Conservation (phyloP, 23 tunicate species). For the Styela plicata region DNA sequence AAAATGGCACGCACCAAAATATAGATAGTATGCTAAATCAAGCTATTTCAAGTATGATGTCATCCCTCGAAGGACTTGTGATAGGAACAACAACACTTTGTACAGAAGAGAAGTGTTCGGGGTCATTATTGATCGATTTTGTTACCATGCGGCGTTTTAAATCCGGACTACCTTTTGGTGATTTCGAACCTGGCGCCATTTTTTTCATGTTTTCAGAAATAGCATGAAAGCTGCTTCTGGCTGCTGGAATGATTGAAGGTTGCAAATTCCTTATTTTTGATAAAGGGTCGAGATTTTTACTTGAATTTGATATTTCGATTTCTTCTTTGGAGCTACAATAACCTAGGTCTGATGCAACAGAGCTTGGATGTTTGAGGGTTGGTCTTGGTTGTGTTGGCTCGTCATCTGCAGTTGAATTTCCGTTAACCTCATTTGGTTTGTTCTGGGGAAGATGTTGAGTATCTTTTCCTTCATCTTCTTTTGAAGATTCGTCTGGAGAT, state of each 20-base stretch:
- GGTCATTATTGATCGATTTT: too few relatives aligned
- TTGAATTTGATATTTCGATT: background rate
- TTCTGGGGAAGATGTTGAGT: too few relatives aligned
- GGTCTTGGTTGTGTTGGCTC: background rate
- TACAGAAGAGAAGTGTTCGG: too few relatives aligned
- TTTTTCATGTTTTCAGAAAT: background rate
- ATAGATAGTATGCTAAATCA: too few relatives aligned
- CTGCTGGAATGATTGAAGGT: too few relatives aligned
- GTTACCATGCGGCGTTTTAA: background rate
- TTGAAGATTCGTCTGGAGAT: background rate
- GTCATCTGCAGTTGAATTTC: background rate
- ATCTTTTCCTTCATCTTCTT: background rate
- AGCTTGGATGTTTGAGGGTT: background rate
- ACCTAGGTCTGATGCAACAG: background rate
- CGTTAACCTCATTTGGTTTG: background rate
- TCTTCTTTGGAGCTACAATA: constrained; percentile 6
- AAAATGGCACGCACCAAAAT: too few relatives aligned
- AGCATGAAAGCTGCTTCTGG: background rate
- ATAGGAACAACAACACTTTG: background rate
- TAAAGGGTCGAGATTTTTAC: background rate
- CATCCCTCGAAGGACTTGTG: background rate
- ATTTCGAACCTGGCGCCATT: background rate
- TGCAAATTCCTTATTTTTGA: background rate
- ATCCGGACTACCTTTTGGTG: background rate
- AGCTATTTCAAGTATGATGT: background rate